Percentiles rank a stretch among this genome's conserved stretches.
Conservation (phyloP, 2,113 vertebrate genomes). For the Oncorhynchus gorbuscha region DNA sequence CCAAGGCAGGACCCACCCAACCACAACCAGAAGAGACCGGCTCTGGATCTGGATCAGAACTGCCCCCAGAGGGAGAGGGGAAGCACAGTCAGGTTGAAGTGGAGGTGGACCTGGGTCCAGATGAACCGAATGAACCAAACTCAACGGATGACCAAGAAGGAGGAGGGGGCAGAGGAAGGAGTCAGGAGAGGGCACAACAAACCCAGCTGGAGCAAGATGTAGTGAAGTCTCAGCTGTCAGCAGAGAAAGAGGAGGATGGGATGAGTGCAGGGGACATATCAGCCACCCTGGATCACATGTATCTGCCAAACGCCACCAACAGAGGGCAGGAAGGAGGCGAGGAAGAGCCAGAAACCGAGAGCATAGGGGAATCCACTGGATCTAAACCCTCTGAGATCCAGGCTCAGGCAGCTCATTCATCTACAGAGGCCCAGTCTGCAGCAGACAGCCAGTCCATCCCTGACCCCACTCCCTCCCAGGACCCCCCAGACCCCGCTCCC, state of each 20-base stretch:
- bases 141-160: background rate
- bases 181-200: background rate
- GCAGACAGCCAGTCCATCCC: too few species aligned
- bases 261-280: slow-evolving; percentile 3
- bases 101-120: background rate
- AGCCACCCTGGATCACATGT: slow-evolving; percentile 24
- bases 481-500: too few species aligned
- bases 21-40: slow-evolving; percentile 15
- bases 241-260: background rate
- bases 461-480: background rate
- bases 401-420: too few species aligned
- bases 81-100: background rate
- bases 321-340: too few species aligned
- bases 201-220: background rate
- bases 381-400: too few species aligned
- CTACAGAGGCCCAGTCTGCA: too few species aligned
- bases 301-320: too few species aligned
- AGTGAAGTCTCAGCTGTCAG: background rate
- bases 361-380: too few species aligned
- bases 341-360: too few species aligned
- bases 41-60: background rate
- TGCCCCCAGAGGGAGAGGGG: background rate
- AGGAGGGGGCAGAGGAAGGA: background rate
- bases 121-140: background rate
- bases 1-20: slow-evolving; percentile 15